phyloP scores from a whole-genome alignment of 2,113 vertebrate genomes.

The Columba janthina region DNA sequence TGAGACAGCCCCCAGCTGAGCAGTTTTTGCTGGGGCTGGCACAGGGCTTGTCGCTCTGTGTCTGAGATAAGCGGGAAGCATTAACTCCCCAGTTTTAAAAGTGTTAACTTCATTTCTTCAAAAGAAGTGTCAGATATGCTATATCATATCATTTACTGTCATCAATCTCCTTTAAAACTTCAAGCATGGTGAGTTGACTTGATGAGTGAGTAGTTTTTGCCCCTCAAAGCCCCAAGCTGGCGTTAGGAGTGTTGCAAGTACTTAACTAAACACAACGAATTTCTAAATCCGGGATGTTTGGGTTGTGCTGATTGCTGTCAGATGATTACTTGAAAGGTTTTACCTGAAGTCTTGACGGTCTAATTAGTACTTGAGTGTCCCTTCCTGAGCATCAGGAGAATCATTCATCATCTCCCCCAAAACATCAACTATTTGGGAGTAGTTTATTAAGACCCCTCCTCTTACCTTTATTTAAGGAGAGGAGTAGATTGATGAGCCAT shows the following conservation, averaged over 20 bases:
- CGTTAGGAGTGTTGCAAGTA: background rate
- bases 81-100: background rate
- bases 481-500: background rate
- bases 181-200: accelerated
- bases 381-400: background rate
- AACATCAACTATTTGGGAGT: background rate
- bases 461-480: background rate
- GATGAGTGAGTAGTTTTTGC: background rate
- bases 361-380: background rate
- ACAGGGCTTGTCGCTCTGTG: background rate
- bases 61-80: background rate
- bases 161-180: background rate
- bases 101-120: background rate
- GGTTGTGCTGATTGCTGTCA: background rate
- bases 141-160: background rate
- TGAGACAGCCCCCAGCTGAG: background rate
- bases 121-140: background rate
- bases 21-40: background rate
- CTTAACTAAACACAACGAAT: background rate
- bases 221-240: background rate
- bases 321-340: background rate
- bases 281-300: background rate
- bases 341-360: background rate
- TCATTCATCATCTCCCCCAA: background rate
- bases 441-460: background rate